phyloP scores from a whole-genome alignment of 2,888 invertebrate genomes.

The Vandiemenella viatica region DNA sequence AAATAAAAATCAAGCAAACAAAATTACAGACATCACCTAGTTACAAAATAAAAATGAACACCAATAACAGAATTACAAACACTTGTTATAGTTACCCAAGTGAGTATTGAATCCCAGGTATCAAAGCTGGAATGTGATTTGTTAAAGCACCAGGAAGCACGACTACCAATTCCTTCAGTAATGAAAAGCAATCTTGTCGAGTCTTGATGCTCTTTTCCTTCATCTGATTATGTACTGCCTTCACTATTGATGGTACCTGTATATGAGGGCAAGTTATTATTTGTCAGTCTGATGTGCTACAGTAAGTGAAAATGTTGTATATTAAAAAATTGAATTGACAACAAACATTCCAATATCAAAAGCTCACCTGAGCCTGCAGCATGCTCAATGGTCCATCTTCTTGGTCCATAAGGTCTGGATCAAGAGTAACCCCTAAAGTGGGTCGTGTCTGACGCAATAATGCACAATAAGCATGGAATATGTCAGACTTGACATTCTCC shows the following conservation, averaged over 20 bases:
- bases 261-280: background rate
- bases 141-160: conserved; percentile 82
- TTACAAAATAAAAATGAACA: no score
- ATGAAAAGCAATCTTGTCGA: conserved; percentile 78
- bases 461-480: conserved; percentile 91
- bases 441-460: conserved; percentile 79
- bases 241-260: conserved; percentile 64
- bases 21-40: no score
- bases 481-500: conserved; percentile 97
- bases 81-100: no score
- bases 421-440: conserved; percentile 43
- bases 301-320: no score
- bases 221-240: conserved; percentile 76
- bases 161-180: conserved; percentile 77
- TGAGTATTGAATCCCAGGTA: conserved; percentile 80
- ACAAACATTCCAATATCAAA: background rate
- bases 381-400: conserved; percentile 38
- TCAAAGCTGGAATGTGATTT: conserved; percentile 65
- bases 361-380: conserved; percentile 21
- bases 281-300: no score
- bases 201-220: conserved; percentile 74
- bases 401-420: conserved; percentile 57
- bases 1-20: no score
- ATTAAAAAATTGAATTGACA: background rate
- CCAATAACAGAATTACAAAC: no score